These are phyloP conservation scores for Tetropium fuscum DNA, from an alignment of 2,888 invertebrate species.

Conservation along the genomic window DNA sequence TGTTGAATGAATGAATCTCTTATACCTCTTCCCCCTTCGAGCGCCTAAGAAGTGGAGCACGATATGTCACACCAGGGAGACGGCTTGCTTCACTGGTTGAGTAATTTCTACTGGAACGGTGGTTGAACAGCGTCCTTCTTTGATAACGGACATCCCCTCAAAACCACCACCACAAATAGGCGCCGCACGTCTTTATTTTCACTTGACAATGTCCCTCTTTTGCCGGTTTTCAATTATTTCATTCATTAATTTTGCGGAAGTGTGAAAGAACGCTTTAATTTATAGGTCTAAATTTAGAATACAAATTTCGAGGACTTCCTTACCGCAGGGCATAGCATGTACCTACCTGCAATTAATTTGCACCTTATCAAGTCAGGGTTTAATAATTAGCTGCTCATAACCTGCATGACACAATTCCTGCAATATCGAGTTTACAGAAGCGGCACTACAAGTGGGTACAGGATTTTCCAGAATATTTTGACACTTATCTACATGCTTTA, in stretches of 20 bases:
- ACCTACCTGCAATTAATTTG: too few relatives aligned
- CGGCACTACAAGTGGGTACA: too few relatives aligned
- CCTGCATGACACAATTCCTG: too few relatives aligned
- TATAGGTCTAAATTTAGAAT: background rate
- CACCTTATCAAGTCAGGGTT: too few relatives aligned
- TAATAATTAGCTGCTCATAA: too few relatives aligned
- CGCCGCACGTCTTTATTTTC: slow-evolving; percentile 20
- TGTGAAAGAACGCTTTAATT: background rate
- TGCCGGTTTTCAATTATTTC: slow-evolving; percentile 12
- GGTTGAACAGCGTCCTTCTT: slow-evolving; percentile 24
- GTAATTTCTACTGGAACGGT: slow-evolving; percentile 29
- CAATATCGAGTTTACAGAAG: too few relatives aligned
- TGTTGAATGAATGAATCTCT: slow-evolving; percentile 32
- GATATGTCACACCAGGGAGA: slow-evolving; percentile 8
- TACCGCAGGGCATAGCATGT: too few relatives aligned
- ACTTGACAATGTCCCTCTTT: background rate
- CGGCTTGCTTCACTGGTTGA: slow-evolving; percentile 21
- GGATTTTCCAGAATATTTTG: too few relatives aligned
- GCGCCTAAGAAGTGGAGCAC: slow-evolving; percentile 12
- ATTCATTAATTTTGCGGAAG: slow-evolving; percentile 15
- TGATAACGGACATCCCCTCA: slow-evolving; percentile 20
- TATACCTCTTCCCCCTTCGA: slow-evolving; percentile 35
- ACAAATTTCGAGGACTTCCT: too few relatives aligned
- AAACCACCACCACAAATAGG: slow-evolving; percentile 10
- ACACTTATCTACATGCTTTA: too few relatives aligned